Evolutionary conservation across 2,113 vertebrate species (phyloP), one percentile per base, ranked within the genome.

Genomic region (Spilogale gracilis): DNA sequence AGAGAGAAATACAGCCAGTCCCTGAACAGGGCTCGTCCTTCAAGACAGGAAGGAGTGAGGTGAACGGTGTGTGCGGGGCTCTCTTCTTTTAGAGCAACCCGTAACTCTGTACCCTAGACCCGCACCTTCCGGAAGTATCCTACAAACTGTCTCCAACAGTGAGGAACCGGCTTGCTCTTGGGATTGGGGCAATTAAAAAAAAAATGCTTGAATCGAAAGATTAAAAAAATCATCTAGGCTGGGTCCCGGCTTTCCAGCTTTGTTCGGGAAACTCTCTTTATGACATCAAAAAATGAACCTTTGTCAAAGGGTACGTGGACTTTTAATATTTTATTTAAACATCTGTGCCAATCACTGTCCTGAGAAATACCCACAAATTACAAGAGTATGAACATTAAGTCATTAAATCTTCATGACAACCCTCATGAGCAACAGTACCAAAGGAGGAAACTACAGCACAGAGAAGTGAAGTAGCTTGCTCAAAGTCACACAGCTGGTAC

Each of bases 1-100:
- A 93, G 95, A 76, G 38, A 95, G 96, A 92, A 88, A 89, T 48
- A 52, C 27, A 43, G n/a, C 63, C 76, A 9, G 8, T 7, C 65
- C 45, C n/a, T 60, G 84, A 32, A 14, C 14, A n/a, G 52, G 80
- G 61, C 84, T 48, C 56, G 18, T 56, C 61, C 27, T 56, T 67
- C 69, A 61, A 58, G 92, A 20, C 76, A 58, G 76, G 0, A 16
- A 69, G 6, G 52, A 18, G 50, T 93, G 32, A 74, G 9, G 11
- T 6, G 9, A 56, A 43, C 1, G 14, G 38, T 71, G 17, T 30
- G 9, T 5, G 45, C 3, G 18, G 56, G 78, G 6, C 0, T 18
- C 30, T 50, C 54, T 92, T 65, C 54, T 80, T 17, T 50, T 6
- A 43, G 63, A 73, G 52, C 60, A 38, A 43, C 60, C 30, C 43